Conservation (phyloP, 2,797 vertebrate species). For the Enteromius anoplus region DNA sequence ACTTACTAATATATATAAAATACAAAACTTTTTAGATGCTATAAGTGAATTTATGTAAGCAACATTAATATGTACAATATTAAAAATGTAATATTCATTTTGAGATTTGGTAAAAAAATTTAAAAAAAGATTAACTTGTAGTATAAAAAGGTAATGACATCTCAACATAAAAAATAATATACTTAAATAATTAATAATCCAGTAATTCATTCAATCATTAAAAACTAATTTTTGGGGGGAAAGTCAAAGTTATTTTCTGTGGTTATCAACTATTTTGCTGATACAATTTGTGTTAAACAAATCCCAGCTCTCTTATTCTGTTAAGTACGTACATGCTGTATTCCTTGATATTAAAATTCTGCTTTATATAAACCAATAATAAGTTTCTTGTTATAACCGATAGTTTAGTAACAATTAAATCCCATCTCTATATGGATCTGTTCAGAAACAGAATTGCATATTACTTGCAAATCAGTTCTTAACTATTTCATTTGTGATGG, state of each 20-base stretch:
- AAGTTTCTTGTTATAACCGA: not conserved
- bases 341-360: not conserved
- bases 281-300: not conserved
- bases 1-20: not conserved
- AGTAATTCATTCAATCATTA: too few species aligned
- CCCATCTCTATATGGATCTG: not conserved
- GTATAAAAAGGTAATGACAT: not conserved
- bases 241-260: not conserved
- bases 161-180: not conserved
- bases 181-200: too few species aligned
- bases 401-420: not conserved
- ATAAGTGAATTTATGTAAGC: not conserved
- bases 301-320: not conserved
- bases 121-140: not conserved
- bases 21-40: not conserved
- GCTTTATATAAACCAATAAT: not conserved
- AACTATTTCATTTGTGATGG: not conserved
- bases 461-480: not conserved
- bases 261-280: not conserved
- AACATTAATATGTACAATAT: not conserved
- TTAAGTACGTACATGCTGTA: too few species aligned
- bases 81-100: not conserved
- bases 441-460: not conserved
- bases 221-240: not conserved
- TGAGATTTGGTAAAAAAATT: not conserved